Evolutionary conservation across 2,888 invertebrate species (phyloP), one percentile per base, ranked within the genome.

Genomic region (Rosalia funebris): DNA sequence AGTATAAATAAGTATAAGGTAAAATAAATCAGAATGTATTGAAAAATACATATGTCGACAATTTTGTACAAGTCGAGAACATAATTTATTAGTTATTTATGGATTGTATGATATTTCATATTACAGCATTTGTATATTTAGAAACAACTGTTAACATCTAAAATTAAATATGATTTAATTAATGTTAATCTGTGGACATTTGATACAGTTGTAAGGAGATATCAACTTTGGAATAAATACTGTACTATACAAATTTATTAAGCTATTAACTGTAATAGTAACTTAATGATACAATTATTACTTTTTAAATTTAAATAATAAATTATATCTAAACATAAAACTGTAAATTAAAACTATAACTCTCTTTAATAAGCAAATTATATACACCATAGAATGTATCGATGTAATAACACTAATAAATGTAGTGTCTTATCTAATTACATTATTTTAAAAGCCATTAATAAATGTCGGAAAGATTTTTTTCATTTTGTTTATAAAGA

Each of bases 401-500:
- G 7, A 25, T 50, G 12, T 11, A 42, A 31, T 42, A 12, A 31
- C 19, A 39, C 39, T 39, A 39, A 39, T 50, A n/a, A 14, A 39
- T 50, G n/a, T n/a, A n/a, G n/a, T n/a, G 50, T 42, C 61, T 66
- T 66, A 65, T 66, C 66, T 58, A 53, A 57, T 60, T 60, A 63
- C 59, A 58, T 62, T 63, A 55, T 66, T 54, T 63, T 66, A 62
- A 63, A 63, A 58, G 50, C 56, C 63, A 69, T 69, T 69, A 69
- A 65, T 69, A 67, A 55, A 62, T 61, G 64, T 65, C 69, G 58
- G 25, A 19, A 10, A 55, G 56, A 25, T 50, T 48, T 61, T 57
- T 62, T 58, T 50, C 20, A 57, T 52, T 58, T 58, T 48, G 46
- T 62, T 62, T 62, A 50, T 54, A 41, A 44, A 50, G 31, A 58